Evolutionary conservation across 2,888 invertebrate species (phyloP).

Genomic region (Synanthedon myopaeformis): DNA sequence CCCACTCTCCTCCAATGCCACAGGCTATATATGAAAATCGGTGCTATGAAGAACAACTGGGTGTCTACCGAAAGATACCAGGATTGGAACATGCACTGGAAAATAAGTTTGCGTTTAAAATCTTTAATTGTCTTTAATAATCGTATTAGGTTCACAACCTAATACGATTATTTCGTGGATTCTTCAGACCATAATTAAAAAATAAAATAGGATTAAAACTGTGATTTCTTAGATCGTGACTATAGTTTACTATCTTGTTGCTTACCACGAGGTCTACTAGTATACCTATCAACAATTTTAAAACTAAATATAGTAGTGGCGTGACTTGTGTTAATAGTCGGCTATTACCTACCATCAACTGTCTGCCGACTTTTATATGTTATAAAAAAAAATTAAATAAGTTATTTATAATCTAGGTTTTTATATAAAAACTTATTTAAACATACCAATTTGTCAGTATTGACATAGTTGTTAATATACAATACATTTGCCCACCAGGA

Average conservation of each 20-base stretch:
- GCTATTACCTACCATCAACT: too few relatives aligned
- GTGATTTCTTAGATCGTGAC: too few relatives aligned
- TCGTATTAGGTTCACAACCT: too few relatives aligned
- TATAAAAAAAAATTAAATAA: slow-evolving; percentile 5
- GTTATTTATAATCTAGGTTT: slow-evolving; percentile 4
- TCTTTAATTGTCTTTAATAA: too few relatives aligned
- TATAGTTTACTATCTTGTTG: too few relatives aligned
- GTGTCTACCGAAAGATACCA: slow-evolving; percentile 78
- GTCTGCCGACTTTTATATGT: background rate
- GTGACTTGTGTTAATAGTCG: too few relatives aligned
- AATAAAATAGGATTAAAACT: too few relatives aligned
- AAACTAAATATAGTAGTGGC: too few relatives aligned
- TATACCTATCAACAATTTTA: too few relatives aligned
- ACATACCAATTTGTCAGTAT: slow-evolving; percentile 72
- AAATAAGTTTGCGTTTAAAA: slow-evolving; percentile 7
- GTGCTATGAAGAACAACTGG: slow-evolving; percentile 75
- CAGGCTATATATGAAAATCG: slow-evolving; percentile 75
- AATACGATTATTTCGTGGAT: too few relatives aligned
- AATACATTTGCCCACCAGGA: slow-evolving; percentile 83
- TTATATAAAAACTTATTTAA: slow-evolving; percentile 3
- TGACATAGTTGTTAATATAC: slow-evolving; percentile 80
- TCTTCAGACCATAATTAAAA: too few relatives aligned
- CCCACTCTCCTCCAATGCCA: slow-evolving; percentile 75
- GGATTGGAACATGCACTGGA: slow-evolving; percentile 80
- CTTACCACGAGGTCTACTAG: too few relatives aligned